Base-by-base conservation (phyloP, 2,113 vertebrate species). In the Dendropsophus ebraccatus region DNA sequence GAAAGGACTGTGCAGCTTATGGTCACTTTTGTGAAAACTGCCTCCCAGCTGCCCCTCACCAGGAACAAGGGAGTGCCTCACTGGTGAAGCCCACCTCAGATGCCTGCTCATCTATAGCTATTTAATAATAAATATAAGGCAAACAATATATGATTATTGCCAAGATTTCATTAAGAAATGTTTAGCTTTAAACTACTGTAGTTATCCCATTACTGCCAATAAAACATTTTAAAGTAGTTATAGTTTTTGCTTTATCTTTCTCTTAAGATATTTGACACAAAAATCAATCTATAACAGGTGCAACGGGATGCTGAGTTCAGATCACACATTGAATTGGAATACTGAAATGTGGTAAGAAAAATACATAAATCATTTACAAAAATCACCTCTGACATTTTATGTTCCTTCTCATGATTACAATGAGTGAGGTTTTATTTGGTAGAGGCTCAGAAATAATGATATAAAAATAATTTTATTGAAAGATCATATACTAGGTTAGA, bases 311-410 rank as follows among this genome's bases (percentile, higher is more conserved):
- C 4, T 4, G 14, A 67, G 62, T 35, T 69, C 30, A 69, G 35
- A 69, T 69, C 30, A 69, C 30, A 73, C 35, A n/a, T 45, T 45
- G 30, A 69, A 73, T 73, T 73, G 69, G 14, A 73, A 73, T 41
- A 73, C 32, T 45, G 19, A 45, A 73, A 41, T 73, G 69, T 73
- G 16, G 5, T 69, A 45, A 73, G 19, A 73, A 73, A 73, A 45
- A 73, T 41, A n/a, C 65, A 69, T 69, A 69, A 35, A 69, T 73
- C 32, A 73, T 73, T 73, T 73, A 73, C 37, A 41, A 41, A 73
- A n/a, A 73, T 23, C 35, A 73, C 65, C 65, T 23, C 21, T 73
- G 69, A 73, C 35, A 73, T 45, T 73, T 45, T 73, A 45, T 30
- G 37, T 73, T 73, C 35, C 37, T 73, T 73, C 19, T 45, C 10